Percentiles rank a stretch among this genome's conserved stretches.
Evolutionary conservation across 2,113 vertebrate species (phyloP).

Genomic region (Ceyx cyanopectus): DNA sequence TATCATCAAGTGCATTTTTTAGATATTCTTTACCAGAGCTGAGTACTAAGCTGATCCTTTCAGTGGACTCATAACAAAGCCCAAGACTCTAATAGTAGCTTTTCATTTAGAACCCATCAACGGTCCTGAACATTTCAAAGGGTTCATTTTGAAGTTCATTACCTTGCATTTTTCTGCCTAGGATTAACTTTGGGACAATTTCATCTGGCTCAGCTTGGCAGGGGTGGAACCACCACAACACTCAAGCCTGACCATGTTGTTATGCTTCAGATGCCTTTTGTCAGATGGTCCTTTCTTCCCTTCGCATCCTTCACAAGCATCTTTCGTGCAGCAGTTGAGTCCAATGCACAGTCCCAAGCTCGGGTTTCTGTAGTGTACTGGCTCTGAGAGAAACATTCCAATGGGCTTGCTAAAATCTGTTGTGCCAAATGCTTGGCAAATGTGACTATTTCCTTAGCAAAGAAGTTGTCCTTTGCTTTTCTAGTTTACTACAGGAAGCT

Average conservation of each 20-base stretch:
- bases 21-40: background rate
- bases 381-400: background rate
- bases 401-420: background rate
- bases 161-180: background rate
- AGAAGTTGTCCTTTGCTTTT: background rate
- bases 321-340: background rate
- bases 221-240: background rate
- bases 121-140: background rate
- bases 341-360: background rate
- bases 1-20: background rate
- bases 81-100: background rate
- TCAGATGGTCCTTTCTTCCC: background rate
- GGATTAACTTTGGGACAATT: background rate
- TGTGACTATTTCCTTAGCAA: background rate
- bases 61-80: background rate
- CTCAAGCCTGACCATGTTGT: background rate
- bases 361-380: background rate
- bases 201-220: background rate
- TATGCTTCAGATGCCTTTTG: background rate
- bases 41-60: background rate
- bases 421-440: background rate
- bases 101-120: background rate
- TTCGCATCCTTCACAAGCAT: too few relatives aligned
- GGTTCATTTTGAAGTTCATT: background rate
- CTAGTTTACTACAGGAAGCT: background rate